phyloP scores from a whole-genome alignment of 2,113 vertebrate species.

The Catharus fuscescens region DNA sequence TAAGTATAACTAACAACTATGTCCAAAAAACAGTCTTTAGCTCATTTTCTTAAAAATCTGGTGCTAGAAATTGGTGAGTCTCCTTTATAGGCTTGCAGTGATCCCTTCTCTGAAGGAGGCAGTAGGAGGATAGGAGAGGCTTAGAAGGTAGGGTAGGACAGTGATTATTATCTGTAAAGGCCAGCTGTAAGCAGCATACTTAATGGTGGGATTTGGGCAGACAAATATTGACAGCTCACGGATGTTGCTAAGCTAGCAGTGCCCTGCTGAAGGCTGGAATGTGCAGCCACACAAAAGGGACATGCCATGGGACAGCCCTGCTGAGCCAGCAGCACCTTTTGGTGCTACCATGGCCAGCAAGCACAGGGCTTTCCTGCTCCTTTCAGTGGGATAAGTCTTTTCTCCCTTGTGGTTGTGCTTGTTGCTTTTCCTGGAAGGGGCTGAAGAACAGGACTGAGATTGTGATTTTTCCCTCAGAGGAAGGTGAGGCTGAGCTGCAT shows the following conservation, averaged over 20 bases:
- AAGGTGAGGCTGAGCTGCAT: background rate
- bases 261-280: constrained; percentile 32
- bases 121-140: background rate
- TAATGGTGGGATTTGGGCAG: background rate
- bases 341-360: background rate
- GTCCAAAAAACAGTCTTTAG: background rate
- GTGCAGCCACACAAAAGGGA: background rate
- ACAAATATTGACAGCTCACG: background rate
- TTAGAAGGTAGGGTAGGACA: background rate
- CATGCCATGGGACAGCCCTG: background rate
- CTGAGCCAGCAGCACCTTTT: background rate
- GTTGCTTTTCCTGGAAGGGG: background rate
- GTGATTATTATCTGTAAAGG: background rate
- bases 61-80: background rate
- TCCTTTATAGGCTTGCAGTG: background rate
- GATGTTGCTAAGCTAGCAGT: constrained; percentile 10
- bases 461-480: background rate
- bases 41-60: background rate
- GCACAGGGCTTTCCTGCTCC: background rate
- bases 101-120: background rate
- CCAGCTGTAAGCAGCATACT: background rate
- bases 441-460: background rate
- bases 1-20: background rate
- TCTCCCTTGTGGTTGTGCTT: background rate
- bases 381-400: background rate